Evolutionary conservation across 2,797 vertebrate species (phyloP), one percentile per base, ranked within the genome.

Genomic region (Sebastes taczanowskii): DNA sequence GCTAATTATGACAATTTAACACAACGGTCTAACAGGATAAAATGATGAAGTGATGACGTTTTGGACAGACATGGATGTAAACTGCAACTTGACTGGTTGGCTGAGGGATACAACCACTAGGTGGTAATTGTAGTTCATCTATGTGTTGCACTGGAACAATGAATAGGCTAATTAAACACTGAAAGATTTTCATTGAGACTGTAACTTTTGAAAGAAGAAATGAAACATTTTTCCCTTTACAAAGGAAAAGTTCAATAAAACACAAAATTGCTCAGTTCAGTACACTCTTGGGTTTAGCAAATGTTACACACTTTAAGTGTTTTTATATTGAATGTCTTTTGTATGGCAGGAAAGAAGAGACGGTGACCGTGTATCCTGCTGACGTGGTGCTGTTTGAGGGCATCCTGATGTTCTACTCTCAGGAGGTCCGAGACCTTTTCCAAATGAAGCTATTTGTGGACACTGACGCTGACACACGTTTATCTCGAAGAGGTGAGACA

Each of bases 401-500:
- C 29, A 98, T 98, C 85, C 93, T 99, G 81, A 97, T 97, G 91
- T 99, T 98, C 92, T 98, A 99, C 81, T 96, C 95, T 14, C 97
- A 98, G 93, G 95, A 98, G 90, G 96, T 98, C 64, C 92, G 97
- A 84, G 97, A 99, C 87, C 95, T 99, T 22, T 98, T 99, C 93
- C 97, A 97, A 80, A 98, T 99, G 98, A 98, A 98, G 86, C 96
- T 99, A 29, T 99, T 99, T 0, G 98, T 99, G 89, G 97, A 98
- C 87, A 98, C 97, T 0, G 98, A 99, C 0, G 97, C 97, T 0
- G 98, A 98, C 83, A 99, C 98, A 0, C 95, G 97, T 38, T 96
- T 99, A 7, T 98, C 97, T 58, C 96, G 97, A 78, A 96, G 98
- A 96, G 98, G 98, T 99, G 84, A 91, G 85, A 74, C 74, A 2